Base-by-base conservation (phyloP, 2,797 vertebrate species). In the Tenualosa ilisha region DNA sequence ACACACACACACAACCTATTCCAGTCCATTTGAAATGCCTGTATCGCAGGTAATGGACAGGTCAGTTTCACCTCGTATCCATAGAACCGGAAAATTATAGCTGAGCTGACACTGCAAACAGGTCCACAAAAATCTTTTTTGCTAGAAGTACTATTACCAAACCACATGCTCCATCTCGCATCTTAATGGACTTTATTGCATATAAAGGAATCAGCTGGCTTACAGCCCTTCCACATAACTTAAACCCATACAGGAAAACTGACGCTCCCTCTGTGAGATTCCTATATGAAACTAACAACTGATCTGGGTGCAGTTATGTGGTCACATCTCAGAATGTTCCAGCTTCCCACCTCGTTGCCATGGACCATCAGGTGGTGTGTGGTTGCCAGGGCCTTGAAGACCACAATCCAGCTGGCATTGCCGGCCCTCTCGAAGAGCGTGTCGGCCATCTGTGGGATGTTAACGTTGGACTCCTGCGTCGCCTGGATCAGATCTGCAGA, bases 401-500 rank as follows among this genome's bases (percentile, higher is more conserved):
- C 98, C 31, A 99, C 98, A 91, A 99, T 96, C 98, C 98, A 99
- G 96, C 98, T 99, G 92, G 97, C 98, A 15, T 99, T 99, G 0
- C 97, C 98, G 4, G 96, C 98, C 92, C 98, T 94, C 93, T 99
- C 98, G 92, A 99, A 97, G 91, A 99, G 95, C 0, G 97, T 99
- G 92, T 99, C 98, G 0, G 97, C 98, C 98, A 99, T 98, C 94
- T 98, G 97, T 85, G 98, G 97, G 90, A 99, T 96, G 88, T 98
- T 99, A 86, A 99, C 98, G 0, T 97, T 99, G 90, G 97, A 96
- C 92, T 99, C 98, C 87, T 98, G 97, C 85, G 98, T 98, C 88
- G 98, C 98, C 95, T 98, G 97, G 94, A 99, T 97, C 93, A 99
- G 94, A 92, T 96, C 98, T 99, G 91, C 50, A 84, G 81, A 89